phyloP scores from a whole-genome alignment of 1,140 invertebrate genomes.

The Formica exsecta region DNA sequence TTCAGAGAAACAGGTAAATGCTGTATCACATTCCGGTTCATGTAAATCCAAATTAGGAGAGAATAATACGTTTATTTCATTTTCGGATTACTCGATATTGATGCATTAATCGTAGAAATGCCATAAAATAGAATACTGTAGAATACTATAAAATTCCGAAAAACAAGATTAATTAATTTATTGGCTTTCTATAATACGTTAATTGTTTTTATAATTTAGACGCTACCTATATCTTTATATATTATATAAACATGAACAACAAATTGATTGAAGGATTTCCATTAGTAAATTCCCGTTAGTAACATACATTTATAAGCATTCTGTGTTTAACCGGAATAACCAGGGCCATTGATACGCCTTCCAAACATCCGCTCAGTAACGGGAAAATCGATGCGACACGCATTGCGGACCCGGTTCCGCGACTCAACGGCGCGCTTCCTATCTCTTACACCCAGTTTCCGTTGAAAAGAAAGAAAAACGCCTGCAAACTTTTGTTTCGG shows the following conservation, averaged over 20 bases:
- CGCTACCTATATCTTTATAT: not conserved
- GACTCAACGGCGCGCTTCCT: conserved; percentile 66
- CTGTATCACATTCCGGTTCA: conserved; percentile 12
- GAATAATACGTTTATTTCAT: conserved; percentile 18
- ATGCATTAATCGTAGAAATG: not conserved
- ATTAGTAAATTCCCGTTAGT: not conserved
- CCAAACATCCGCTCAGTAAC: conserved; percentile 46
- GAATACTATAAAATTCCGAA: not conserved
- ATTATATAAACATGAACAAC: not conserved
- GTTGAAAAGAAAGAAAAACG: conserved; percentile 63
- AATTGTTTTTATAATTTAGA: not conserved
- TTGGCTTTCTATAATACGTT: not conserved
- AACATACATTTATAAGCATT: not conserved
- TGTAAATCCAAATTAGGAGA: conserved; percentile 20
- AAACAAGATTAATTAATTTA: not conserved
- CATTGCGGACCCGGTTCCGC: conserved; percentile 46
- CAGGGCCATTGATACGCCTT: conserved; percentile 42
- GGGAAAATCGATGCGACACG: conserved; percentile 55
- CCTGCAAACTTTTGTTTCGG: conserved; percentile 62
- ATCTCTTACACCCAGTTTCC: conserved; percentile 70
- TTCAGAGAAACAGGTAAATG: not conserved
- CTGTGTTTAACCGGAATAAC: conserved; percentile 51
- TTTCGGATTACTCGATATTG: conserved; percentile 6
- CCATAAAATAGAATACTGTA: no score
- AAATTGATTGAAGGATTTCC: not conserved